Percentiles rank a stretch among this genome's conserved stretches.
Evolutionary conservation across 2,888 invertebrate species (phyloP).

Genomic region (Liodrosophila aerea): DNA sequence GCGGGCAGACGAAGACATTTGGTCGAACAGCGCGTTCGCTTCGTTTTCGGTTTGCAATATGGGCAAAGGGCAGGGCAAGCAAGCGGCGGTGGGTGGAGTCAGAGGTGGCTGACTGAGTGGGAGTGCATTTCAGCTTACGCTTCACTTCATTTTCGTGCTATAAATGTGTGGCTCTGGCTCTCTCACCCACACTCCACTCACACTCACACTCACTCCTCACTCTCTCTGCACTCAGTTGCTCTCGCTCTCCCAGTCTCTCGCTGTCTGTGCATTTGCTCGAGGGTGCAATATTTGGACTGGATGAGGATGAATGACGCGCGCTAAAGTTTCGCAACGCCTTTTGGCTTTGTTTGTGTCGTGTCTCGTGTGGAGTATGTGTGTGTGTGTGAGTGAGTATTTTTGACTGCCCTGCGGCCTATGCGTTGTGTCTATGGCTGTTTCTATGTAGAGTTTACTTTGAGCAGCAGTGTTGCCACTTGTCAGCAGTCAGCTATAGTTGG

Average conservation of each 20-base stretch:
- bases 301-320: slow-evolving; percentile 73
- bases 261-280: slow-evolving; percentile 64
- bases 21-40: slow-evolving; percentile 20
- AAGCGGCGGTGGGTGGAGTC: background rate
- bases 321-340: slow-evolving; percentile 75
- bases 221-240: slow-evolving; percentile 3
- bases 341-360: slow-evolving; percentile 68
- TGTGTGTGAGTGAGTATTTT: background rate
- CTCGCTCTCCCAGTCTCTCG: slow-evolving; percentile 18
- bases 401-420: slow-evolving; percentile 16
- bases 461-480: background rate
- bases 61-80: background rate
- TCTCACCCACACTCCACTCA: slow-evolving; percentile 5
- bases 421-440: slow-evolving; percentile 47
- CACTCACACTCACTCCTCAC: background rate
- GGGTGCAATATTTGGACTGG: slow-evolving; percentile 75
- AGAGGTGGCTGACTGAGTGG: slow-evolving; percentile 38
- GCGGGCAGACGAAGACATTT: slow-evolving; percentile 49
- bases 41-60: too few relatives aligned
- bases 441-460: background rate
- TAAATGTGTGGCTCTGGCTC: slow-evolving; percentile 62
- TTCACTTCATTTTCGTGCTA: slow-evolving; percentile 75
- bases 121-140: slow-evolving; percentile 79
- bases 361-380: slow-evolving; percentile 10
- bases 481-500: too few relatives aligned